These are phyloP conservation scores for Vireo altiloquus DNA, from an alignment of 2,113 vertebrate species.

Conservation along the genomic window DNA sequence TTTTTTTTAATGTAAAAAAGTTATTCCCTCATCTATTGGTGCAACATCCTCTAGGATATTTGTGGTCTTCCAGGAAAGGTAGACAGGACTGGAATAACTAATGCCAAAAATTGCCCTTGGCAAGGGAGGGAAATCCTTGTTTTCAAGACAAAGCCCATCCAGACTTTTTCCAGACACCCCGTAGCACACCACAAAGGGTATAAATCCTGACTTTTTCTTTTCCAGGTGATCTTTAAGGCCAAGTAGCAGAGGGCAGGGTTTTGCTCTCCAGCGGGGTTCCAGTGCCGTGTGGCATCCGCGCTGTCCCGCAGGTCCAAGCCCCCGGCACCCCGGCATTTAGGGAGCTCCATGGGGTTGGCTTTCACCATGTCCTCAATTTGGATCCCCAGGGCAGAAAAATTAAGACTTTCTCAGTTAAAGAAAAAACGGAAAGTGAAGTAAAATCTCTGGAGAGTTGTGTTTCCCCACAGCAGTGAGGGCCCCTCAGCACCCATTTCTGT, in stretches of 20 bases:
- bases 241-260: not conserved
- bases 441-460: constrained; percentile 21
- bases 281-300: rapidly evolving
- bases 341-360: not conserved
- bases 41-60: not conserved
- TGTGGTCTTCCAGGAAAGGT: constrained; percentile 1
- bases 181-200: not conserved
- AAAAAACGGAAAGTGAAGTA: not conserved
- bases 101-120: not conserved
- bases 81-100: not conserved
- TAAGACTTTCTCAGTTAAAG: constrained; percentile 27
- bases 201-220: constrained; percentile 15
- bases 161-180: not conserved
- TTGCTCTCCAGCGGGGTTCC: not conserved
- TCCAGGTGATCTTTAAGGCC: constrained; percentile 27
- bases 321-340: not conserved
- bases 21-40: not conserved
- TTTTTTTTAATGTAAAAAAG: not conserved
- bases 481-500: constrained; percentile 39
- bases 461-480: not conserved
- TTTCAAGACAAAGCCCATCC: not conserved
- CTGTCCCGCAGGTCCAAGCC: not conserved
- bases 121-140: not conserved
- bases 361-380: not conserved
- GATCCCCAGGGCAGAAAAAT: constrained; percentile 45